Percentiles rank a stretch among this genome's conserved stretches.
Evolutionary conservation across 2,888 invertebrate genomes (phyloP).

Genomic region (Latrodectus hesperus): DNA sequence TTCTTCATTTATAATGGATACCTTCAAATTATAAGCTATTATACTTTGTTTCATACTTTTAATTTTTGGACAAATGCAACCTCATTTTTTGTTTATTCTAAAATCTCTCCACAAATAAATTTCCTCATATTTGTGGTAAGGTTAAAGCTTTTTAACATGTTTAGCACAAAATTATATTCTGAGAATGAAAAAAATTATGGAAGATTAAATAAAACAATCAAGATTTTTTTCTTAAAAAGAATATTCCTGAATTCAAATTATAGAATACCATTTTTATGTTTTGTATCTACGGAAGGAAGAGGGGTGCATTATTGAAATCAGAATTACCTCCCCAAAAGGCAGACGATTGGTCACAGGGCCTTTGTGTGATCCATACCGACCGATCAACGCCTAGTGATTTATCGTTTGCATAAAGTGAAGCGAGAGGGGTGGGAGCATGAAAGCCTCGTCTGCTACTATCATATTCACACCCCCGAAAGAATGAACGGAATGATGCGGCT

Average conservation of each 20-base stretch:
- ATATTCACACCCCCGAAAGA: slow-evolving; percentile 57
- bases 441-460: slow-evolving; percentile 37
- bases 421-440: slow-evolving; percentile 20
- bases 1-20: no score
- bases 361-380: slow-evolving; percentile 45
- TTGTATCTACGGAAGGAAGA: no score
- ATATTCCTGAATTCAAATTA: slow-evolving; percentile 1
- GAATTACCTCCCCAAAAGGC: slow-evolving; percentile 43
- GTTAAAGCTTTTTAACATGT: no score
- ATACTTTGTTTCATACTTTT: no score
- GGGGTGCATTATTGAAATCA: slow-evolving; percentile 55
- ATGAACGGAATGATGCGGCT: slow-evolving; percentile 19
- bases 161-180: no score
- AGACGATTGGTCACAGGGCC: slow-evolving; percentile 58
- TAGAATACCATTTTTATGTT: background rate
- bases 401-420: slow-evolving; percentile 31
- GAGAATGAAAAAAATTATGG: no score
- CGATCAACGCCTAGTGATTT: slow-evolving; percentile 66
- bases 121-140: no score
- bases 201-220: no score
- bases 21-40: no score
- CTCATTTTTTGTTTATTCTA: no score
- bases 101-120: no score
- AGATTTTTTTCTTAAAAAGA: background rate
- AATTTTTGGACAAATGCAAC: no score